Conservation (phyloP, 1,140 invertebrate genomes). For the Anoplolepis gracilipes region DNA sequence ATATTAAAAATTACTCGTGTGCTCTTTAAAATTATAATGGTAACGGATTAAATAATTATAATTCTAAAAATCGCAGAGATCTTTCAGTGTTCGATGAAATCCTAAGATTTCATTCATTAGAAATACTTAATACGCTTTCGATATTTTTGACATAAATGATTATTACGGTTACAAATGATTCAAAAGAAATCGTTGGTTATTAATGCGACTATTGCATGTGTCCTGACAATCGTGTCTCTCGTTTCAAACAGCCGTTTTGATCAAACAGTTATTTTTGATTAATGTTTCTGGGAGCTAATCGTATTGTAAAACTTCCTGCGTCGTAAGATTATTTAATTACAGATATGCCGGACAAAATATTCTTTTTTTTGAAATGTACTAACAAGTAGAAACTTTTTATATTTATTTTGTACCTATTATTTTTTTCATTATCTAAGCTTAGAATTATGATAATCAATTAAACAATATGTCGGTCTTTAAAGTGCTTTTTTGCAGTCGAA, state of each 20-base stretch:
- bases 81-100: background rate
- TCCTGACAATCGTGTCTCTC: background rate
- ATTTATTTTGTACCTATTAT: background rate
- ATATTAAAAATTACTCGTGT: background rate
- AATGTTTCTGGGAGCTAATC: conserved; percentile 11
- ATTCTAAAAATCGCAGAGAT: background rate
- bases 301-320: background rate
- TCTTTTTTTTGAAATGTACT: background rate
- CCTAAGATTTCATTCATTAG: background rate
- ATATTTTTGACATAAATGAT: background rate
- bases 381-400: background rate
- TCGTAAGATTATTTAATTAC: conserved; percentile 13
- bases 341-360: background rate
- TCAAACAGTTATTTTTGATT: conserved; percentile 33
- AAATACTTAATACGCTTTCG: background rate
- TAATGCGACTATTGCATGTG: conserved; percentile 54
- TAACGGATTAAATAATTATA: background rate
- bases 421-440: background rate
- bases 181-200: conserved; percentile 43
- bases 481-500: background rate
- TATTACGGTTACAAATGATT: conserved; percentile 27
- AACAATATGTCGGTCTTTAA: background rate
- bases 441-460: conserved; percentile 1
- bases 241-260: conserved; percentile 19
- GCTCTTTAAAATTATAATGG: background rate